Evolutionary conservation across 1,140 invertebrate species (phyloP).

Genomic region (Meloidogyne floridensis): DNA sequence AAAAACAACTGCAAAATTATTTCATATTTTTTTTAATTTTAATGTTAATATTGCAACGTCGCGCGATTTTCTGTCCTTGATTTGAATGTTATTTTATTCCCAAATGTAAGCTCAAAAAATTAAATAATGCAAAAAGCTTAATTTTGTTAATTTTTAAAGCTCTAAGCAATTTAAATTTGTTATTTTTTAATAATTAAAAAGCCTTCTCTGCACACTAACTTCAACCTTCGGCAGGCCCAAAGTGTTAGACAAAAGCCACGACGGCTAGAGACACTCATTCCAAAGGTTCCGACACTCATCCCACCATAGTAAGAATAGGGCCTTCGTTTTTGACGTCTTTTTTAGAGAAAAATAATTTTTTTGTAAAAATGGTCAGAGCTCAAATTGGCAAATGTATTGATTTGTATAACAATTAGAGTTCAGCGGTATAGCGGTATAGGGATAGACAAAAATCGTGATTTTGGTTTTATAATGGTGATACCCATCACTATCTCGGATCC

Average conservation of each 20-base stretch:
- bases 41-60: no score
- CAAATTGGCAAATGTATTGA: no score
- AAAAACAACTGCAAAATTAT: no score
- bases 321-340: conserved; percentile 21
- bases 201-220: conserved; percentile 12
- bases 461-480: no score
- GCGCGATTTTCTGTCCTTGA: no score
- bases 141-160: neutral
- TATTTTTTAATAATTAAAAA: neutral
- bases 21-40: no score
- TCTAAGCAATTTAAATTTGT: conserved; percentile 18
- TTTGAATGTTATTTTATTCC: no score
- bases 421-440: no score
- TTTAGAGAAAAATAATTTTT: neutral
- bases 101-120: no score
- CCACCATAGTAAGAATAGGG: conserved; percentile 31
- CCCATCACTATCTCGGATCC: no score
- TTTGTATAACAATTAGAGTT: no score
- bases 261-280: neutral
- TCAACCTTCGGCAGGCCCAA: neutral
- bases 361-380: neutral
- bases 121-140: neutral
- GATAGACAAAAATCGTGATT: no score
- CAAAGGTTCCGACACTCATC: conserved; percentile 27
- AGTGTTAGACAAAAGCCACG: conserved; percentile 17